phyloP scores from a whole-genome alignment of 2,888 invertebrate species.

The Nomada hirtipes region DNA sequence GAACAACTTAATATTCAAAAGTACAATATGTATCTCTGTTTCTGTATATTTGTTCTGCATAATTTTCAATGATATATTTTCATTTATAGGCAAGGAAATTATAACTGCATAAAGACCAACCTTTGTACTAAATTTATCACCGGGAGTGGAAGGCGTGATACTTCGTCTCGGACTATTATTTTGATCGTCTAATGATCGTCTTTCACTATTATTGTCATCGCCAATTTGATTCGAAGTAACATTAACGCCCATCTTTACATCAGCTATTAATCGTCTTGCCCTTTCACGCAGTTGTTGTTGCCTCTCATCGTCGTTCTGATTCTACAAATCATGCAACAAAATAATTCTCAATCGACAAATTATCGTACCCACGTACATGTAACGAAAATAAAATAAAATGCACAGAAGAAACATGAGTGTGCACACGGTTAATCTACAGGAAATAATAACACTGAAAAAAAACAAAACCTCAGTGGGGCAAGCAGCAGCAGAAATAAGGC shows the following conservation, averaged over 20 bases:
- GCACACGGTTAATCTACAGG: constrained; percentile 25
- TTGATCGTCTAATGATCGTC: constrained; percentile 82
- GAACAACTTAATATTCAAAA: not conserved
- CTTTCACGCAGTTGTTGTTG: constrained; percentile 94
- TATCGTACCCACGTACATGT: not conserved
- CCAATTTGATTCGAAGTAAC: constrained; percentile 81
- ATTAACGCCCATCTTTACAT: constrained; percentile 89
- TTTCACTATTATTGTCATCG: constrained; percentile 81
- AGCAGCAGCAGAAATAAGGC: constrained; percentile 85
- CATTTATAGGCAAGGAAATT: no score
- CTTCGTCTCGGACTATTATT: constrained; percentile 83
- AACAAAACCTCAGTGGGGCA: constrained; percentile 85
- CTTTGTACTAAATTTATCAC: constrained; percentile 81
- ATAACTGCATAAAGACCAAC: constrained; percentile 57
- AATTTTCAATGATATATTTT: no score
- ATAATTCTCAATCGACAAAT: not conserved
- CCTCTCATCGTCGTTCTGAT: constrained; percentile 92
- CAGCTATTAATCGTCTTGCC: constrained; percentile 95
- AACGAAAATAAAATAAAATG: not conserved
- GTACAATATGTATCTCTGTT: no score
- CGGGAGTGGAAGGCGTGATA: constrained; percentile 82
- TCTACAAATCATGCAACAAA: constrained; percentile 67
- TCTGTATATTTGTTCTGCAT: no score
- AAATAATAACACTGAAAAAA: constrained; percentile 36
- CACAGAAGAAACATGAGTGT: constrained; percentile 1